Base-by-base conservation (phyloP, 2,888 invertebrate species). In the Zootermopsis nevadensis region DNA sequence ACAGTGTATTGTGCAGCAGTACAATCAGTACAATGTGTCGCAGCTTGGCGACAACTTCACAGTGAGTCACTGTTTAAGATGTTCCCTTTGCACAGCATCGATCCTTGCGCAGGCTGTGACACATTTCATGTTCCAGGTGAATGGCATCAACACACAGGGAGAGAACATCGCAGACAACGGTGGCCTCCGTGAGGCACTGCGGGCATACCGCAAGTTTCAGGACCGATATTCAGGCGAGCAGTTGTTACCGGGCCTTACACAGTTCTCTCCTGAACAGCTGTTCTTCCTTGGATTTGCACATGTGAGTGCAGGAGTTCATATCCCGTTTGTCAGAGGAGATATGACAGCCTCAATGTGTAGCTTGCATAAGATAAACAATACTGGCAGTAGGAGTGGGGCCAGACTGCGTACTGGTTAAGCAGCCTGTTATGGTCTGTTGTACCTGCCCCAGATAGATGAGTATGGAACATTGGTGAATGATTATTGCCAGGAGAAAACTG, bases 81-180 rank as follows among this genome's bases (percentile, higher is more conserved):
- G 3, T 19, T 48, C 19, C 19, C 19, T 48, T 48, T 19, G 19
- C 19, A 15, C 10, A 48, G 15, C 19, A 48, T 19, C 48, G 19
- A 19, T 48, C 48, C 19, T 3, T 48, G 0, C 19, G 19, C 48
- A 48, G 48, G 48, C 48, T 33, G 10, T 35, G 22, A 72, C 42
- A 30, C 24, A 10, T 76, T 27, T 15, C 74, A 3, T 82, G 30
- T 48, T 33, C 0, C 74, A 85, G 85, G 85, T 86, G n/a, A 86
- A 86, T 76, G 86, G 85, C 8, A 84, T 86, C 67, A 85, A 85
- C 80, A 92, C 92, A 2, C 90, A 91, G 85, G 91, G 92, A 15
- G 92, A 92, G 87, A 92, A 93, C 87, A 93, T 93, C 80, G 92
- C 92, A 0, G 93, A 93, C 87, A 93, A 92, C 86, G 92, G 92